phyloP scores from a whole-genome alignment of 2,888 invertebrate species.

The Parapristionchus giblindavisi region DNA sequence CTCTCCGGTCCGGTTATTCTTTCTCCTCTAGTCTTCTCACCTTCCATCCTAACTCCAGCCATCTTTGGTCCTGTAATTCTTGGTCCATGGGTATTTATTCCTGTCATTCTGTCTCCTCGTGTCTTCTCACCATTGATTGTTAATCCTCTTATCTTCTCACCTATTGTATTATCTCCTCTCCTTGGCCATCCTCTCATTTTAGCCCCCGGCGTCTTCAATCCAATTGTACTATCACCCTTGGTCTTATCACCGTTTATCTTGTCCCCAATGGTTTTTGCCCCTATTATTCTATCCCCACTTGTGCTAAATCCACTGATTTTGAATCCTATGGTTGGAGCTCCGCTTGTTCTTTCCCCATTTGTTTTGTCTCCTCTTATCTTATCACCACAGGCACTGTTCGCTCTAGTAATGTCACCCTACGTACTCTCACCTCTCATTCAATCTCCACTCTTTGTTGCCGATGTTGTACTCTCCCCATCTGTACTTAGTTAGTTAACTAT shows the following conservation, averaged over 20 bases:
- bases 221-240: conserved; percentile 61
- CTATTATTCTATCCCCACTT: conserved; percentile 63
- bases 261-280: conserved; percentile 63
- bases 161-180: conserved; percentile 61
- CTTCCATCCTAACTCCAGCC: conserved; percentile 60
- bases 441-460: conserved; percentile 61
- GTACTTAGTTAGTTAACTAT: conserved; percentile 55
- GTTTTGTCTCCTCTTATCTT: conserved; percentile 65
- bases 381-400: conserved; percentile 66
- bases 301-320: conserved; percentile 58
- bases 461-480: conserved; percentile 64
- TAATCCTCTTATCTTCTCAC: conserved; percentile 58
- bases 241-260: conserved; percentile 64
- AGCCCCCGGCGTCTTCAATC: conserved; percentile 60
- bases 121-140: conserved; percentile 61
- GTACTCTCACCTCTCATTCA: conserved; percentile 65
- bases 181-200: conserved; percentile 65
- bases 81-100: conserved; percentile 64
- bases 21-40: conserved; percentile 60
- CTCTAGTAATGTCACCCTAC: conserved; percentile 63
- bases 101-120: conserved; percentile 65
- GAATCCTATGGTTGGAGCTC: conserved; percentile 45
- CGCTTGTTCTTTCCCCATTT: conserved; percentile 45
- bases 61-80: conserved; percentile 65
- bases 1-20: conserved; percentile 41